Percentiles rank a stretch among this genome's conserved stretches.
These are phyloP conservation scores for Tanaodytes sp. DNA, from an alignment of 2,888 invertebrate species.

Conservation along the genomic window DNA sequence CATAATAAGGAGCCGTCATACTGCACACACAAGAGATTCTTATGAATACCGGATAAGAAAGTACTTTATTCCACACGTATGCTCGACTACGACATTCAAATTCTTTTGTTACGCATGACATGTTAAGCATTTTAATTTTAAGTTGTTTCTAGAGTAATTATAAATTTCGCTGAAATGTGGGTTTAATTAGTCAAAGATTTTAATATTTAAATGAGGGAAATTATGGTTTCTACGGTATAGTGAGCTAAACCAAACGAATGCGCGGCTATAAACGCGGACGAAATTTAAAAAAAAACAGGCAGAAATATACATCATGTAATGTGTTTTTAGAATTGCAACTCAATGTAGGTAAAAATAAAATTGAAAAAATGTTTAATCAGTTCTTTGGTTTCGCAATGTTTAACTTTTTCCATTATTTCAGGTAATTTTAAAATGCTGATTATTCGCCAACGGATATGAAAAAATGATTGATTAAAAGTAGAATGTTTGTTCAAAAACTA, in stretches of 20 bases:
- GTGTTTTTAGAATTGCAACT: too few relatives aligned
- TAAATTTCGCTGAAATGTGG: constrained; percentile 16
- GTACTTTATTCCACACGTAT: constrained; percentile 42
- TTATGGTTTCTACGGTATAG: background rate
- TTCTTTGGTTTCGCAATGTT: too few relatives aligned
- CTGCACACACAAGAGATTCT: constrained; percentile 50
- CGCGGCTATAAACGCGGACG: too few relatives aligned
- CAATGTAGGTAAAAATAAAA: too few relatives aligned
- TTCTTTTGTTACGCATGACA: constrained; percentile 47
- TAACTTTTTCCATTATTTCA: too few relatives aligned
- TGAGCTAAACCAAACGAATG: too few relatives aligned
- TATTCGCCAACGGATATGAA: constrained; percentile 17
- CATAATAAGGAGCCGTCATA: constrained; percentile 45
- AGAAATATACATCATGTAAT: too few relatives aligned
- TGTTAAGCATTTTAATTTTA: constrained; percentile 38
- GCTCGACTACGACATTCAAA: constrained; percentile 37
- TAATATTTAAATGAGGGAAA: constrained; percentile 15
- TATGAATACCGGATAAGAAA: constrained; percentile 50
- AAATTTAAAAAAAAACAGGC: too few relatives aligned
- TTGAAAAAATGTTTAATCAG: too few relatives aligned
- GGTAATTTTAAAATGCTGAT: constrained; percentile 5
- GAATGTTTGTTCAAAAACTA: background rate
- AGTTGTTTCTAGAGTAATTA: constrained; percentile 26
- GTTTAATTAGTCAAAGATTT: constrained; percentile 37
- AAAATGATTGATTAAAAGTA: too few relatives aligned